These are phyloP conservation scores for Clarias gariepinus DNA, from an alignment of 2,113 vertebrate species.

Conservation along the genomic window DNA sequence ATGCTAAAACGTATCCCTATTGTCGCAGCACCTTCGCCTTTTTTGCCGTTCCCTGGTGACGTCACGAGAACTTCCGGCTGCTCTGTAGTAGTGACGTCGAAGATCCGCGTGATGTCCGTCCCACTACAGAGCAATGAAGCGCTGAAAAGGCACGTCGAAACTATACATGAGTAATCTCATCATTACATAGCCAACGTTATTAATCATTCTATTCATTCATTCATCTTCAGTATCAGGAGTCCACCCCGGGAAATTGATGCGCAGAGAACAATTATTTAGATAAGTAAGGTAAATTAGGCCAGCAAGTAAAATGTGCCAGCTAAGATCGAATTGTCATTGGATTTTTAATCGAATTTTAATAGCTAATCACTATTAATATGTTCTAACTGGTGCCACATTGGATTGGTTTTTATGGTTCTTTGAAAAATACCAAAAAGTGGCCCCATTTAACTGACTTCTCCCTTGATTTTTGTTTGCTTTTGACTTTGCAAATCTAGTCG, in stretches of 20 bases:
- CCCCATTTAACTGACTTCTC: too few species aligned
- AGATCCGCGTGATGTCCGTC: neutral
- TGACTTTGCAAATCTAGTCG: neutral
- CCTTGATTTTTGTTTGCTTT: neutral
- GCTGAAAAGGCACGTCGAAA: neutral
- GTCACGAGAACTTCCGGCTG: slow-evolving; percentile 44
- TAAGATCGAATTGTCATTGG: too few species aligned
- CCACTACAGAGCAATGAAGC: neutral
- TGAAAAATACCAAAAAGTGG: too few species aligned
- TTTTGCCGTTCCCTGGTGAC: slow-evolving; percentile 31
- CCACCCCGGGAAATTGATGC: too few species aligned
- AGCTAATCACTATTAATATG: too few species aligned
- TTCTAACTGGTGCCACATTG: too few species aligned
- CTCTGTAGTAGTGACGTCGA: slow-evolving; percentile 46
- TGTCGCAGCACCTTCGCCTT: slow-evolving; percentile 14
- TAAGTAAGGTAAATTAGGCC: neutral
- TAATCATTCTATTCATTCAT: neutral
- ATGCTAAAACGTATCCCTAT: neutral
- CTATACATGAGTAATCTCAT: neutral
- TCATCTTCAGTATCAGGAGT: neutral
- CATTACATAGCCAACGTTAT: neutral
- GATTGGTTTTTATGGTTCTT: too few species aligned
- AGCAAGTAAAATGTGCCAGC: too few species aligned
- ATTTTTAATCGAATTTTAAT: too few species aligned
- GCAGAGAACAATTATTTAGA: neutral